Conservation (phyloP, 2,113 vertebrate genomes). For the Phylloscopus whistleri region DNA sequence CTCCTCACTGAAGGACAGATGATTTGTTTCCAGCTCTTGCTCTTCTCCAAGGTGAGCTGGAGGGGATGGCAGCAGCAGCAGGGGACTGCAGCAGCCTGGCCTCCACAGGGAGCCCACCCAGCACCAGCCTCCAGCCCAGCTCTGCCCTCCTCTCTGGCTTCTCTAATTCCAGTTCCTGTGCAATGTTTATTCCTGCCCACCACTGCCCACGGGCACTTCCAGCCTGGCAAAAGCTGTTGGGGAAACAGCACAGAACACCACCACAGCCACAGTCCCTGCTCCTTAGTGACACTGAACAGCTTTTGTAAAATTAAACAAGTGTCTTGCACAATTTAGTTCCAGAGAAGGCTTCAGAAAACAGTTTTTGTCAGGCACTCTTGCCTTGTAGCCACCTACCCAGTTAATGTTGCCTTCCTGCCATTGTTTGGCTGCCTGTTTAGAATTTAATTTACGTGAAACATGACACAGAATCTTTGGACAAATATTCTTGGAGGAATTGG, state of each 20-base stretch:
- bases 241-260: background rate
- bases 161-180: background rate
- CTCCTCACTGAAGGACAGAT: background rate
- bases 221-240: background rate
- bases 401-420: background rate
- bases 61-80: background rate
- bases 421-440: background rate
- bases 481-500: background rate
- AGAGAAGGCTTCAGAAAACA: background rate
- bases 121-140: background rate
- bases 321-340: background rate
- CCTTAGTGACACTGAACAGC: background rate
- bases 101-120: background rate
- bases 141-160: background rate
- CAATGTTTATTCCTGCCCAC: background rate
- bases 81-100: background rate
- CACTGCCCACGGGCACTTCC: background rate
- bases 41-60: background rate
- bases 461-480: background rate
- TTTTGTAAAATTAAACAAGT: background rate
- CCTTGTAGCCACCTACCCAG: background rate
- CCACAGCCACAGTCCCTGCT: background rate
- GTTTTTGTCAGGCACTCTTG: background rate
- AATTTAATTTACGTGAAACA: background rate
- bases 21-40: background rate